Base-by-base conservation (phyloP, 92 coral and sea anemone genomes). In the Paramuricea clavata region DNA sequence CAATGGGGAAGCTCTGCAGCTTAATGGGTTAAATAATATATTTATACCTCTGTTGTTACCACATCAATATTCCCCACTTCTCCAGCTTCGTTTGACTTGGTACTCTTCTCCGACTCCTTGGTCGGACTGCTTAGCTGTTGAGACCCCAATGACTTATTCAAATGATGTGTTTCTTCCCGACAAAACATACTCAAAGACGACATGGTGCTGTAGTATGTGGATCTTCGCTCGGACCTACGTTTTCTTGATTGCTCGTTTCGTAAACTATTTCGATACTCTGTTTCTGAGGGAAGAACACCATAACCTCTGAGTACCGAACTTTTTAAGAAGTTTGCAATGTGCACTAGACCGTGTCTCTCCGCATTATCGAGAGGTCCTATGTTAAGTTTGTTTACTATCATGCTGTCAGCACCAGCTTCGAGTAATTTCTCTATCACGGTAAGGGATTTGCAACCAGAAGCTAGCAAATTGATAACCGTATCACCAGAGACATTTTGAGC, bases 321-420 rank as follows among this genome's bases (percentile, higher is more conserved):
- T 17, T 65, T 83, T 15, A 95, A 88, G 41, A 71, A 19, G 71
- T 83, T 83, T 2, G 83, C 88, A 9, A 83, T 86, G 6, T 91
- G 87, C 1, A 62, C 84, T 64, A 83, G 69, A 0, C 94, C 96
- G 49, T 30, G 39, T 26, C 86, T 85, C 12, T 83, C 83, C 2
- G 98, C 98, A 19, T 91, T 42, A 44, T 93, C 92, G 10, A 89
- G 59, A 0, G 97, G 88, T 15, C 90, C 88, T 50, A 94, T 68
- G 32, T 85, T 85, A 44, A 87, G 42, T 0, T 82, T 91, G 77
- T 93, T 95, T 16, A 22, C 76, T 11, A 91, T 71, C 5, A 87
- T 61, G 4, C 87, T 5, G 32, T 86, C 91, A 26, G 89, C 95
- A 0, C 97, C 97, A 19, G 89, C 94, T 15, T 89, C 84, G 13